A percentile compares a stretch with the other conserved stretches of the same genome.
Conservation (phyloP, 2,888 invertebrate species). For the Dioctria linearis region DNA sequence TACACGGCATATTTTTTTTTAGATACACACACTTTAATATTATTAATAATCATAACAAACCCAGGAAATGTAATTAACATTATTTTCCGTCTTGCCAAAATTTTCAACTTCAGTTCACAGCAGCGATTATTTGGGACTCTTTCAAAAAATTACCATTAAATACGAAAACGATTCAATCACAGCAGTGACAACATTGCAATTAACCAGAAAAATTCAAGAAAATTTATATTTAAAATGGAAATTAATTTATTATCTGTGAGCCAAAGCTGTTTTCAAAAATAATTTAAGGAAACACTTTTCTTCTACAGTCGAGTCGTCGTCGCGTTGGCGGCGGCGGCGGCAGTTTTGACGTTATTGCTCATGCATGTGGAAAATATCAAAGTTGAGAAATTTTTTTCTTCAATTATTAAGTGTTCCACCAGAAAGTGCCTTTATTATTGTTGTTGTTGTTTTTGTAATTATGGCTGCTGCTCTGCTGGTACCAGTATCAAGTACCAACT, state of each 20-base stretch:
- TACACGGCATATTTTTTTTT: too few relatives aligned
- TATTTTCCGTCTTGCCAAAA: too few relatives aligned
- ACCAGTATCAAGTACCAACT: neutral
- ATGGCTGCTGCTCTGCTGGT: slow-evolving; percentile 1
- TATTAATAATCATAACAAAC: too few relatives aligned
- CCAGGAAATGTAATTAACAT: too few relatives aligned
- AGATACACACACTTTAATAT: too few relatives aligned
- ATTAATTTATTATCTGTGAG: slow-evolving; percentile 23
- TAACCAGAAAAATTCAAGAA: slow-evolving; percentile 32
- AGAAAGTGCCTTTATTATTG: neutral
- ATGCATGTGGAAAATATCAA: slow-evolving; percentile 18
- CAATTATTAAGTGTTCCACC: neutral
- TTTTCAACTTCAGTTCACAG: too few relatives aligned
- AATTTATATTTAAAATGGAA: slow-evolving; percentile 39
- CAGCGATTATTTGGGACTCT: too few relatives aligned
- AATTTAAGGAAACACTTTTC: slow-evolving; percentile 1
- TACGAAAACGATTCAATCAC: neutral
- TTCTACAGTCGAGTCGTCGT: neutral
- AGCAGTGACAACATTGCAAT: slow-evolving; percentile 4
- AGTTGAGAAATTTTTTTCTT: slow-evolving; percentile 14
- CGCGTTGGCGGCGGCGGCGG: neutral
- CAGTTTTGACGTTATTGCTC: neutral
- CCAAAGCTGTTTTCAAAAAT: neutral
- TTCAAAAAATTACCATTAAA: too few relatives aligned
- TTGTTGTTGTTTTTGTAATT: neutral